Base-by-base conservation (phyloP, 1,140 invertebrate genomes). In the Drosophila kohkoa region DNA sequence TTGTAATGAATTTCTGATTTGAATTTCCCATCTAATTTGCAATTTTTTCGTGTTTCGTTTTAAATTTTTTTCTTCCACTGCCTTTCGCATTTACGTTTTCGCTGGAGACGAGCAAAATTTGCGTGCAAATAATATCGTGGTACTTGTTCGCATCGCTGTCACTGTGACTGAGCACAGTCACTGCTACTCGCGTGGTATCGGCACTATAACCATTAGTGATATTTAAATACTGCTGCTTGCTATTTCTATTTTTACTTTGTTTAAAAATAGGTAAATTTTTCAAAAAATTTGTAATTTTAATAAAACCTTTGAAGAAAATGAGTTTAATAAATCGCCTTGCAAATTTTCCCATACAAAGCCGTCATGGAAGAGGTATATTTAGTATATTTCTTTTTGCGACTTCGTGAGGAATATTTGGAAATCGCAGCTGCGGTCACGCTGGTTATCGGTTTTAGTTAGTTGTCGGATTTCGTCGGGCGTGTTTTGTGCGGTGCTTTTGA, bases 51-150 rank as follows among this genome's bases (percentile, higher is more conserved):
- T 75, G 59, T 75, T 64, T 64, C 73, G 43, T 71, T 75, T 75
- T 65, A 75, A 75, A 75, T 75, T 75, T 75, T 75, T 52, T 68
- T 38, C 35, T 38, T 38, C 35, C 68, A 75, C 73, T 75, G 66
- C 71, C 71, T 74, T 75, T 71, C 67, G 72, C 59, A 75, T 75
- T 75, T 75, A 75, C 73, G 59, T 75, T 75, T 75, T 75, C 73
- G 60, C 71, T 75, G 71, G 68, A 54, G 73, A 71, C 54, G 73
- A 30, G 16, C 51, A 51, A 51, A 63, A 63, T 64, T 75, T 30
- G 58, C 58, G 13, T 64, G 58, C 67, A 43, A 69, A 60, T 64
- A 49, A 38, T 38, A 38, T 63, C 32, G 59, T 49, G 45, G 43
- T 63, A 69, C 25, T 49, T 45, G 46, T n/a, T 6, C 25, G 2